Conservation (phyloP, 1,140 invertebrate species). For the Contarinia nasturtii region DNA sequence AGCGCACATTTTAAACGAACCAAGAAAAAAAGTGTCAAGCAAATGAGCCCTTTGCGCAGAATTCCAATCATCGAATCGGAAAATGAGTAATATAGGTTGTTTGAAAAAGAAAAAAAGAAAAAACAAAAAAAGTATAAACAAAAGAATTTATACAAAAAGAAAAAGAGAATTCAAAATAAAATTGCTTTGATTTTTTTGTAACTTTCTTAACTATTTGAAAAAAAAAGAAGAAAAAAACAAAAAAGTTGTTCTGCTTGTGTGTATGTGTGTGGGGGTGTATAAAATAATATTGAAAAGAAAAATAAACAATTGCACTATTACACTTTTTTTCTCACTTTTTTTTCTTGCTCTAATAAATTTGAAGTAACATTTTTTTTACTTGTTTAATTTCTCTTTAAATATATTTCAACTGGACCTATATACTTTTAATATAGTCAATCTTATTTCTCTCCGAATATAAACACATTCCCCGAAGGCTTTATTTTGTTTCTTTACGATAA, state of each 20-base stretch:
- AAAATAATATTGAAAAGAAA: constrained; percentile 1
- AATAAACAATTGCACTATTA: constrained; percentile 3
- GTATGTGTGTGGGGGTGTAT: not conserved
- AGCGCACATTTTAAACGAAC: no score
- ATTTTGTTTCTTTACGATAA: constrained; percentile 1
- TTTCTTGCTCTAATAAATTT: no score
- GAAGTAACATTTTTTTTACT: no score
- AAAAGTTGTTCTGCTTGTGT: not conserved
- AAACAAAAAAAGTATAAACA: not conserved
- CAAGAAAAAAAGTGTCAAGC: no score
- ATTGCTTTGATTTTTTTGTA: not conserved
- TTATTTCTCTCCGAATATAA: constrained; percentile 6
- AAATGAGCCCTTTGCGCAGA: no score
- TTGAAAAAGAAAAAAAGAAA: not conserved
- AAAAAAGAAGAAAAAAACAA: not conserved
- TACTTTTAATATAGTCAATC: constrained; percentile 5
- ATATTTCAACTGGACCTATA: constrained; percentile 5
- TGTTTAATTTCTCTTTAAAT: no score
- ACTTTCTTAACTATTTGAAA: not conserved
- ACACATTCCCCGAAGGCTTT: constrained; percentile 3
- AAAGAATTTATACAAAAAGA: not conserved
- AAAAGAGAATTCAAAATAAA: not conserved
- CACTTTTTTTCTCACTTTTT: not conserved
- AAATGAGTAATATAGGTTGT: not conserved
- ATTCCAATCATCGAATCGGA: no score